Percentiles rank a stretch among this genome's conserved stretches.
Evolutionary conservation across 2,797 vertebrate species (phyloP).

Genomic region (Nannoperca australis): DNA sequence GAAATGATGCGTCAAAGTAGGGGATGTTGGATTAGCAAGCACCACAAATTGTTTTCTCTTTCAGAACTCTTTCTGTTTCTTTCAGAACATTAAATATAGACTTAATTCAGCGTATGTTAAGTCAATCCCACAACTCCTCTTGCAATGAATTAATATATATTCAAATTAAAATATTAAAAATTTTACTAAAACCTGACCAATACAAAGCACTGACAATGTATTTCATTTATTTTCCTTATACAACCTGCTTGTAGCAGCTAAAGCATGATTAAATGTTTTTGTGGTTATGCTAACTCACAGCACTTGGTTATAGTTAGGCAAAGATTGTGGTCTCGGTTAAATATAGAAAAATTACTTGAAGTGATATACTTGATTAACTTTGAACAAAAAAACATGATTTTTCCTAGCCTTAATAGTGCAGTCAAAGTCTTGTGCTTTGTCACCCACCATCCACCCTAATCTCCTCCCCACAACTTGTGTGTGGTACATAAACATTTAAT

Average conservation of each 20-base stretch:
- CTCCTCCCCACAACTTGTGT: not conserved
- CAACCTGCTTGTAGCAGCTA: not conserved
- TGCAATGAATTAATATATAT: not conserved
- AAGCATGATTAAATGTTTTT: not conserved
- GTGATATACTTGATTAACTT: not conserved
- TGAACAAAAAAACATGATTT: not conserved
- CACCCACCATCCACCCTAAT: not conserved
- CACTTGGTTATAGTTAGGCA: not conserved
- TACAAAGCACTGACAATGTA: not conserved
- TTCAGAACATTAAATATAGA: conserved; percentile 2
- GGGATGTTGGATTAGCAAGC: conserved; percentile 31
- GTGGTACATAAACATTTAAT: too few relatives aligned
- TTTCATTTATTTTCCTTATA: not conserved
- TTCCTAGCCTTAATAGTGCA: not conserved
- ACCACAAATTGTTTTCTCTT: not conserved
- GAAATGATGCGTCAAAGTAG: conserved; percentile 34
- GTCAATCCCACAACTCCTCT: not conserved
- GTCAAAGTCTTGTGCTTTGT: not conserved
- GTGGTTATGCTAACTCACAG: not conserved
- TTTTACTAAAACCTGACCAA: not conserved
- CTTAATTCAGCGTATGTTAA: not conserved
- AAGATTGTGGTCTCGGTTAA: not conserved
- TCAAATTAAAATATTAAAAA: conserved; percentile 1
- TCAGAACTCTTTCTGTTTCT: conserved; percentile 6
- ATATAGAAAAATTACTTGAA: not conserved